These are phyloP conservation scores for Paedocypris micromegethes DNA, from an alignment of 2,797 vertebrate species.

Conservation along the genomic window DNA sequence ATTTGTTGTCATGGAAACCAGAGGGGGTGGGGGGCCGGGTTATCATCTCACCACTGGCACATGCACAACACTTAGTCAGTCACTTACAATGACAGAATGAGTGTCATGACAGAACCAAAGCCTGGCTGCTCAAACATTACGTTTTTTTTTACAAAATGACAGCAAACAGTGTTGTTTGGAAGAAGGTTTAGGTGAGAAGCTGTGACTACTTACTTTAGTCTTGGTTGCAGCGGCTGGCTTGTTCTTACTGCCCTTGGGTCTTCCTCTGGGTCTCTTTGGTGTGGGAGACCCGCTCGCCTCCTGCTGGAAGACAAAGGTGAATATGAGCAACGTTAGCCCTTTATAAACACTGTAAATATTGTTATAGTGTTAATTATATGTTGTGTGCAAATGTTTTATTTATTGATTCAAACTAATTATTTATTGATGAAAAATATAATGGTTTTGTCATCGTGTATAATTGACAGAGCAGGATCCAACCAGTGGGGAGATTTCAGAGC, in stretches of 20 bases:
- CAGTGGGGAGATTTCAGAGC: slow-evolving; percentile 41
- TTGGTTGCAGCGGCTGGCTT: slow-evolving; percentile 69
- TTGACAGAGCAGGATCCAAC: slow-evolving; percentile 54
- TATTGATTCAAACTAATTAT: too few relatives aligned
- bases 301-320: slow-evolving; percentile 55
- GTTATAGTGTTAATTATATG: too few relatives aligned
- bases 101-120: too few relatives aligned
- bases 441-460: slow-evolving; percentile 48
- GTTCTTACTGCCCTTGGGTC: slow-evolving; percentile 95
- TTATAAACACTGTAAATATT: too few relatives aligned
- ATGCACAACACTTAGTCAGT: slow-evolving; percentile 57
- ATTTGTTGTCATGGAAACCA: slow-evolving; percentile 68
- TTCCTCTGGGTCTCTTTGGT: slow-evolving; percentile 87
- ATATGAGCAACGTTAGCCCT: background rate
- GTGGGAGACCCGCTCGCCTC: slow-evolving; percentile 86
- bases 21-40: slow-evolving; percentile 47
- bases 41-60: slow-evolving; percentile 66
- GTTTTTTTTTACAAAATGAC: too few relatives aligned
- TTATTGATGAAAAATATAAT: slow-evolving; percentile 55
- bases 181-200: too few relatives aligned
- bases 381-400: too few relatives aligned
- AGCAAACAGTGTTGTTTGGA: too few relatives aligned
- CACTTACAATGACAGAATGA: slow-evolving; percentile 33
- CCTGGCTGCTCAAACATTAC: too few relatives aligned
- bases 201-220: slow-evolving; percentile 73